Conservation (phyloP, 2,797 vertebrate genomes). For the Coranthus polyacanthus region DNA sequence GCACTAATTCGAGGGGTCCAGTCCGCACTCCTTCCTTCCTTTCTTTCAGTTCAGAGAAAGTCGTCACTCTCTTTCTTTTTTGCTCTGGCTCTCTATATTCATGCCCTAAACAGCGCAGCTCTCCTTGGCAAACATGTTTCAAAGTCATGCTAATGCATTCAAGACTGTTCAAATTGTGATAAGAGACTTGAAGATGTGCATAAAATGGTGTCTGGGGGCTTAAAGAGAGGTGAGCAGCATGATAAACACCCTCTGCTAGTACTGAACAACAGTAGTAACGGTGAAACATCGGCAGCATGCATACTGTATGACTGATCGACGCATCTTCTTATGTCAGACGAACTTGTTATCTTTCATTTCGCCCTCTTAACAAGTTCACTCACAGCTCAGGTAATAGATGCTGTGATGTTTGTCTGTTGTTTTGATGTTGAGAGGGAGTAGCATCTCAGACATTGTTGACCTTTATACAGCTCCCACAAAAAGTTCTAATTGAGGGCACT, state of each 20-base stretch:
- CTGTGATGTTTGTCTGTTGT: conserved; percentile 1
- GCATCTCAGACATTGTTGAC: conserved; percentile 22
- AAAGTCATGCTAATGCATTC: conserved; percentile 63
- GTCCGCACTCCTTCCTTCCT: conserved; percentile 2
- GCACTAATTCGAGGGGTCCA: conserved; percentile 52
- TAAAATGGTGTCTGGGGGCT: conserved; percentile 50
- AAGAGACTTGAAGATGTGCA: conserved; percentile 51
- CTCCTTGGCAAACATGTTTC: conserved; percentile 61
- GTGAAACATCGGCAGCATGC: not conserved
- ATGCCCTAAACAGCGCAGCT: conserved; percentile 29
- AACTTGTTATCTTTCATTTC: conserved; percentile 1
- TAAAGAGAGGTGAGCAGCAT: conserved; percentile 49
- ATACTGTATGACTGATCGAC: conserved; percentile 7
- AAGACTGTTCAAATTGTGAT: conserved; percentile 58
- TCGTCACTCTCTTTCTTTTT: conserved; percentile 19
- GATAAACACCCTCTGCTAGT: conserved; percentile 44
- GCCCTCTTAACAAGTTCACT: conserved; percentile 9
- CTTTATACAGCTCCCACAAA: conserved; percentile 30
- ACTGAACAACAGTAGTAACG: conserved; percentile 11
- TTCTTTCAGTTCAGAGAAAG: conserved; percentile 42
- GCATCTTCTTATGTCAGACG: not conserved
- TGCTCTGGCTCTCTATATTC: conserved; percentile 15
- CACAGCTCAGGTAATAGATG: not conserved
- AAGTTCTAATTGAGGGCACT: conserved; percentile 22
- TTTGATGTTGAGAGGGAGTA: conserved; percentile 7